Conservation (phyloP, 2,113 vertebrate species). For the Redunca redunca region DNA sequence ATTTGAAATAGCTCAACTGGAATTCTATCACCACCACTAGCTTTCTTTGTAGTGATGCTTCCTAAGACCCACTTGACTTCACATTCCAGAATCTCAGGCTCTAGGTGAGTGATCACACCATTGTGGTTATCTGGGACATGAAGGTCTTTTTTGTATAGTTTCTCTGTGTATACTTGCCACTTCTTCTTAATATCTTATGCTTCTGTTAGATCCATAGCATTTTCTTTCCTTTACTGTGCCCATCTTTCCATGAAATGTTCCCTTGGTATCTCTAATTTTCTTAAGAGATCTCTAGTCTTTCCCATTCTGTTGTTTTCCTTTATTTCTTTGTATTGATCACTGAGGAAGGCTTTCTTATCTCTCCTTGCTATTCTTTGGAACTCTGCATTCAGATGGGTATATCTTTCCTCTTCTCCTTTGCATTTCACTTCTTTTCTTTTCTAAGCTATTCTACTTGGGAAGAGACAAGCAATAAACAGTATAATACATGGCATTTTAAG, state of each 20-base stretch:
- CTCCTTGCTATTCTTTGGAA: background rate
- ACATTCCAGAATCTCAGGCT: background rate
- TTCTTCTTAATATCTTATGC: background rate
- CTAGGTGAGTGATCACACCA: background rate
- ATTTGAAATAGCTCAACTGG: background rate
- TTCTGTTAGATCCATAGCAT: background rate
- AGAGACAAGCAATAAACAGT: background rate
- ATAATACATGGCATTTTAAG: background rate
- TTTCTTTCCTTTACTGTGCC: background rate
- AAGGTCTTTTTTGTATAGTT: background rate
- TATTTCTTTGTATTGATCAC: background rate
- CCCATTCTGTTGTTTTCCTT: background rate
- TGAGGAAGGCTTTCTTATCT: background rate
- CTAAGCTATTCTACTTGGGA: background rate
- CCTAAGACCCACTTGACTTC: background rate
- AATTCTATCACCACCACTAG: background rate
- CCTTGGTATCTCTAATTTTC: background rate
- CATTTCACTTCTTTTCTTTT: background rate
- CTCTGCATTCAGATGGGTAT: background rate
- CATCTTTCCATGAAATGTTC: background rate
- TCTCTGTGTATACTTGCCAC: background rate
- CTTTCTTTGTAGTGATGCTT: background rate
- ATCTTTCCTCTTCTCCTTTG: background rate
- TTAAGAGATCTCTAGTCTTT: background rate
- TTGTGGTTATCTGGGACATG: background rate